phyloP scores from a whole-genome alignment of 2,113 vertebrate species.

The Ahaetulla prasina region DNA sequence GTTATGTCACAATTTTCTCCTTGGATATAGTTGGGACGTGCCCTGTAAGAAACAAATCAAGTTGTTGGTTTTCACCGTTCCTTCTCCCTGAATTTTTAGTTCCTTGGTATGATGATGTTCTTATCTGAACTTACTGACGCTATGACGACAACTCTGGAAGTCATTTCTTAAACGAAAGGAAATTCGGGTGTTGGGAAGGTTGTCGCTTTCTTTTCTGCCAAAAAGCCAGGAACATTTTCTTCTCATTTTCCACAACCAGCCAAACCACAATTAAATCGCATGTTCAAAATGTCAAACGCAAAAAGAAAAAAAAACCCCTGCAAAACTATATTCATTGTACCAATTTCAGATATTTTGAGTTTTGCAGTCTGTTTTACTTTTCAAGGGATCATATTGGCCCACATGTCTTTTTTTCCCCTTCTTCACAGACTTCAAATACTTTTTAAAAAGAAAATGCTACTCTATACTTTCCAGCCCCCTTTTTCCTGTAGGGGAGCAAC shows the following conservation, averaged over 20 bases:
- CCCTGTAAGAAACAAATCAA: neutral
- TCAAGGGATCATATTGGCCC: neutral
- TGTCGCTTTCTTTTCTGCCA: slow-evolving; percentile 51
- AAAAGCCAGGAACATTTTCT: slow-evolving; percentile 56
- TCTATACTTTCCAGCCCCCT: neutral
- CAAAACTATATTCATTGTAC: slow-evolving; percentile 18
- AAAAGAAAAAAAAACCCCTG: neutral
- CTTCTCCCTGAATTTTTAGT: neutral
- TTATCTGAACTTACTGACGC: slow-evolving; percentile 47
- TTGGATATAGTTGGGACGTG: neutral
- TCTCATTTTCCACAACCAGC: slow-evolving; percentile 31
- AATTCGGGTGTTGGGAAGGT: slow-evolving; percentile 52
- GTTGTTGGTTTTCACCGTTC: neutral
- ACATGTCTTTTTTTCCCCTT: neutral
- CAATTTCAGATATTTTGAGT: slow-evolving; percentile 2
- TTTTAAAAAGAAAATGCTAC: neutral
- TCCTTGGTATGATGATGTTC: slow-evolving; percentile 7
- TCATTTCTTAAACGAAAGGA: slow-evolving; percentile 44
- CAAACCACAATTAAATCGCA: slow-evolving; percentile 57
- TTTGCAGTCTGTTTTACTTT: neutral
- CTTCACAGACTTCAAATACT: neutral
- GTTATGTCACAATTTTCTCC: neutral
- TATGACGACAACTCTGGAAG: slow-evolving; percentile 42
- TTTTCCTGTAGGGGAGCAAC: neutral
- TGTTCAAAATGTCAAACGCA: slow-evolving; percentile 30